These are phyloP conservation scores for Pangasius macronema DNA, from an alignment of 2,797 vertebrate genomes.

Conservation along the genomic window DNA sequence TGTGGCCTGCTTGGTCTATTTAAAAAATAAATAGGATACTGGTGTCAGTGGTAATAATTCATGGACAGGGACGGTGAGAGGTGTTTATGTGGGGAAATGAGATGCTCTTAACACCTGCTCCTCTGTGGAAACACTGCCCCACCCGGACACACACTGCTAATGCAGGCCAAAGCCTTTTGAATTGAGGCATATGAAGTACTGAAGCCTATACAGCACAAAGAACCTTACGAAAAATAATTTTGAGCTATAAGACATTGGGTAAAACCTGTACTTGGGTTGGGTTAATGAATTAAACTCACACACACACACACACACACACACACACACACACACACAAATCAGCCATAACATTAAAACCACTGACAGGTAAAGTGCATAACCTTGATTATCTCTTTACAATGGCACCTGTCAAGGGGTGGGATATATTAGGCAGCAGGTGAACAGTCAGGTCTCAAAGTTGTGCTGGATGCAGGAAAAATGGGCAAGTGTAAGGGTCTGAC, in stretches of 20 bases:
- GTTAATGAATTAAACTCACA: not conserved
- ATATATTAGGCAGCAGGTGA: too few relatives aligned
- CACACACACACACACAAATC: too few relatives aligned
- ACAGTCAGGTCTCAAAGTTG: too few relatives aligned
- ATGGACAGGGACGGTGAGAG: constrained; percentile 67
- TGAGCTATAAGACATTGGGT: not conserved
- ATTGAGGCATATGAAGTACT: not conserved
- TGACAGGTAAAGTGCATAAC: too few relatives aligned
- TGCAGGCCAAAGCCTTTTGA: constrained; percentile 38
- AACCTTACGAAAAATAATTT: not conserved
- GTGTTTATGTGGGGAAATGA: constrained; percentile 76
- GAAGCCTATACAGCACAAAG: not conserved
- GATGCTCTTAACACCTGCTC: constrained; percentile 71
- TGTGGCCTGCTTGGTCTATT: constrained; percentile 72
- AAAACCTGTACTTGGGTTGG: not conserved
- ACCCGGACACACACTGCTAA: constrained; percentile 42
- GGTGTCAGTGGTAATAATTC: constrained; percentile 75
- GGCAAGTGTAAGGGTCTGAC: too few relatives aligned
- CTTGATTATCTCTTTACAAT: too few relatives aligned
- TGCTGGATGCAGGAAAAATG: too few relatives aligned
- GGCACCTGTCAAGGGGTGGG: too few relatives aligned
- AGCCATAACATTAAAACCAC: too few relatives aligned
- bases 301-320: too few relatives aligned
- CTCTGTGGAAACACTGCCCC: constrained; percentile 62
- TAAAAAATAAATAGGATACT: constrained; percentile 92